Evolutionary conservation across 2,888 invertebrate species (phyloP).

Genomic region (Parasteatoda lunata): DNA sequence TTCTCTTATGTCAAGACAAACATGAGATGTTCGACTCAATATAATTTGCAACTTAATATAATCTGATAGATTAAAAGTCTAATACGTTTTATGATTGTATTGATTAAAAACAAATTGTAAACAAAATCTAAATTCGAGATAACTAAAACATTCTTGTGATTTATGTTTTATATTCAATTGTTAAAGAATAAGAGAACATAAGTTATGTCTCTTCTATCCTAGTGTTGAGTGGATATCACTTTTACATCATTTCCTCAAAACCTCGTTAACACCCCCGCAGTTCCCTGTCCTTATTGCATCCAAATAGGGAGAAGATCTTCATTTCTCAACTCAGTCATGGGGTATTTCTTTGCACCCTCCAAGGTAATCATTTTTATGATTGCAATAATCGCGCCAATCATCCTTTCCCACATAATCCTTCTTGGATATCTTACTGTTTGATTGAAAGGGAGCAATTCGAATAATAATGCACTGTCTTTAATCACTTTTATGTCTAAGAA

Average conservation of each 20-base stretch:
- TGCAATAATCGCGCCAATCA: slow-evolving; percentile 20
- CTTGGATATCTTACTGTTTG: no score
- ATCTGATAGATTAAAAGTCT: no score
- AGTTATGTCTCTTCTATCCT: background rate
- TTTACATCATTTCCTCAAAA: slow-evolving; percentile 24
- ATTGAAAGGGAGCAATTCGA: slow-evolving; percentile 1
- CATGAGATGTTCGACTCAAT: no score
- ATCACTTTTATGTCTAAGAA: slow-evolving; percentile 19
- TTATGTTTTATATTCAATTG: no score
- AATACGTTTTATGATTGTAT: no score
- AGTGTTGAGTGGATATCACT: slow-evolving; percentile 1
- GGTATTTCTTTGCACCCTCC: background rate
- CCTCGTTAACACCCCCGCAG: background rate
- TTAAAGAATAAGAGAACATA: no score
- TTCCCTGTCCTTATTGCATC: background rate
- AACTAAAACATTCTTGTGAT: no score
- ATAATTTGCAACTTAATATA: no score
- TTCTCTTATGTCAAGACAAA: no score
- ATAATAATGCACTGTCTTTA: slow-evolving; percentile 42
- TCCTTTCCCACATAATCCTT: background rate
- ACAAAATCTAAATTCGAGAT: no score
- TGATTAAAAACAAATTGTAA: no score
- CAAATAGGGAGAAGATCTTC: background rate
- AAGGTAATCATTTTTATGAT: slow-evolving; percentile 23
- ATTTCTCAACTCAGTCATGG: background rate